phyloP scores from a whole-genome alignment of 2,888 invertebrate species.

The Nyleta sp. region DNA sequence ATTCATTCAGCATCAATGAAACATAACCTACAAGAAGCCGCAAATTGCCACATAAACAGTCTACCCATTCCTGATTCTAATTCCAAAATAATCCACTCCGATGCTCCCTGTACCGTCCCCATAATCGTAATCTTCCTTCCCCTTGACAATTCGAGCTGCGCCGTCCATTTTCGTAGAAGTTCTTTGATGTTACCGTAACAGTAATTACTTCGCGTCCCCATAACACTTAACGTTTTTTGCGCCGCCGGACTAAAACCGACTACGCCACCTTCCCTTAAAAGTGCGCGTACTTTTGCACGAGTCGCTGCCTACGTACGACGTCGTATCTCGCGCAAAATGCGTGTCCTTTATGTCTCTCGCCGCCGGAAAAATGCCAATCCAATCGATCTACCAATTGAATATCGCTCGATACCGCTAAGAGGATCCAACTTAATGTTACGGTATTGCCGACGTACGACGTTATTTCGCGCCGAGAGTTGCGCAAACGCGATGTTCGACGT shows the following conservation, averaged over 20 bases:
- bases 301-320: constrained; percentile 10
- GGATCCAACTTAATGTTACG: constrained; percentile 33
- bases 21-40: too few relatives aligned
- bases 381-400: constrained; percentile 55
- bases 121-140: not conserved
- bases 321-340: constrained; percentile 22
- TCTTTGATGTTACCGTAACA: constrained; percentile 37
- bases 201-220: constrained; percentile 28
- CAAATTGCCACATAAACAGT: too few relatives aligned
- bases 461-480: constrained; percentile 40
- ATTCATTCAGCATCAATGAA: too few relatives aligned
- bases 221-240: constrained; percentile 30
- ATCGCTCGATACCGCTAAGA: constrained; percentile 55
- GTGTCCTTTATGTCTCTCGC: constrained; percentile 32
- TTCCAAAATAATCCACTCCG: too few relatives aligned
- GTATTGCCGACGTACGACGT: constrained; percentile 34
- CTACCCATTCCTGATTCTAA: too few relatives aligned
- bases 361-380: constrained; percentile 31
- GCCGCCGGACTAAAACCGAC: constrained; percentile 5
- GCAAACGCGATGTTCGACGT: constrained; percentile 39
- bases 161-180: not conserved
- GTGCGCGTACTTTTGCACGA: constrained; percentile 25
- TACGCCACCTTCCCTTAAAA: constrained; percentile 25
- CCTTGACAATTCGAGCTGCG: not conserved
- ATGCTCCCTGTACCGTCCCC: too few relatives aligned